Evolutionary conservation across 2,888 invertebrate species (phyloP).

Genomic region (Perdita meconis): DNA sequence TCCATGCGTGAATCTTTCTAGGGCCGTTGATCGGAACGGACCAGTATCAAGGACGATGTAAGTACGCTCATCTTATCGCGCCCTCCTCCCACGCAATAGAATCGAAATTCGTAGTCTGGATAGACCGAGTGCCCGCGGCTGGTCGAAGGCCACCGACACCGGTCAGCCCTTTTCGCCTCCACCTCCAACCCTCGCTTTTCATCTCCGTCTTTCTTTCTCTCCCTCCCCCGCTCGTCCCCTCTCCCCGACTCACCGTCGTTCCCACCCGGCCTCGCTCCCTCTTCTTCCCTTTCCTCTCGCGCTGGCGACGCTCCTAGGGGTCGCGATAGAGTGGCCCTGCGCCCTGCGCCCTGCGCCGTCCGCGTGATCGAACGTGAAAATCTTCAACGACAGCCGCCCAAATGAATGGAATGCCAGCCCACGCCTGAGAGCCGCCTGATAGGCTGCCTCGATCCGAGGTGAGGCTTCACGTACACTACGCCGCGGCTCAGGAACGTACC

Average conservation of each 20-base stretch:
- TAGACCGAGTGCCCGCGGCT: no score
- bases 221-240: conserved; percentile 17
- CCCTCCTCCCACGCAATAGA: conserved; percentile 65
- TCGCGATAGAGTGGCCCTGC: conserved; percentile 60
- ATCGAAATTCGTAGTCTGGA: conserved; percentile 65
- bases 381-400: conserved; percentile 74
- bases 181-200: conserved; percentile 10
- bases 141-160: no score
- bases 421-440: conserved; percentile 74
- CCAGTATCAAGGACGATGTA: conserved; percentile 39
- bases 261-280: no score
- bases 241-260: no score
- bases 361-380: conserved; percentile 77
- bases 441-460: conserved; percentile 64
- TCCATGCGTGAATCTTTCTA: conserved; percentile 33
- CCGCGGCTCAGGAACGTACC: conserved; percentile 60
- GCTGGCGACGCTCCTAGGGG: conserved; percentile 41
- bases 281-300: no score
- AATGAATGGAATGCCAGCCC: conserved; percentile 82
- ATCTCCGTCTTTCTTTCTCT: conserved; percentile 14
- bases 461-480: conserved; percentile 63
- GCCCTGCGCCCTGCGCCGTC: conserved; percentile 55
- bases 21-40: conserved; percentile 44
- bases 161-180: conserved; percentile 30
- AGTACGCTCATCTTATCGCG: conserved; percentile 57